Evolutionary conservation across 2,113 vertebrate species (phyloP).

Genomic region (Hymenochirus boettgeri): DNA sequence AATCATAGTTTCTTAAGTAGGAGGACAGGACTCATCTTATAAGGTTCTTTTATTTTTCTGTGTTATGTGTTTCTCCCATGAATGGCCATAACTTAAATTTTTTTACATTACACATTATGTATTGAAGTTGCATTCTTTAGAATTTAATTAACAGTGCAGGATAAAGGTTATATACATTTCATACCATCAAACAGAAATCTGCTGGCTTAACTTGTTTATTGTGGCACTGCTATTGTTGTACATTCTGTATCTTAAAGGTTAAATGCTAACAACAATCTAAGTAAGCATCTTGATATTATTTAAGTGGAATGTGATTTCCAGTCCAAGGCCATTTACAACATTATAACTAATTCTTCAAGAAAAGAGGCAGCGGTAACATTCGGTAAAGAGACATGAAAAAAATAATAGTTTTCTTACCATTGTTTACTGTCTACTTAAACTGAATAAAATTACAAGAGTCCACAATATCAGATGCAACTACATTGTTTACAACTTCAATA

Average conservation of each 20-base stretch:
- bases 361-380: neutral
- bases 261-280: neutral
- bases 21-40: too few species aligned
- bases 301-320: neutral
- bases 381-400: neutral
- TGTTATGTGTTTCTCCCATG: too few species aligned
- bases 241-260: neutral
- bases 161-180: too few species aligned
- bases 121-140: too few species aligned
- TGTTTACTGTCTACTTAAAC: constrained; percentile 19
- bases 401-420: neutral
- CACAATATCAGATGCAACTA: constrained; percentile 26
- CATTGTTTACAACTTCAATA: constrained; percentile 29
- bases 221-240: too few species aligned
- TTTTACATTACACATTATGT: too few species aligned
- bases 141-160: too few species aligned
- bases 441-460: constrained; percentile 26
- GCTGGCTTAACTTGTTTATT: too few species aligned
- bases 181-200: too few species aligned
- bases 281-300: neutral
- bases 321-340: neutral
- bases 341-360: neutral
- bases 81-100: too few species aligned
- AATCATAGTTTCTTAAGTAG: too few species aligned
- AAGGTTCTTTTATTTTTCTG: too few species aligned